phyloP scores from a whole-genome alignment of 2,113 vertebrate species.

The Cyprinodon brontotheroides region DNA sequence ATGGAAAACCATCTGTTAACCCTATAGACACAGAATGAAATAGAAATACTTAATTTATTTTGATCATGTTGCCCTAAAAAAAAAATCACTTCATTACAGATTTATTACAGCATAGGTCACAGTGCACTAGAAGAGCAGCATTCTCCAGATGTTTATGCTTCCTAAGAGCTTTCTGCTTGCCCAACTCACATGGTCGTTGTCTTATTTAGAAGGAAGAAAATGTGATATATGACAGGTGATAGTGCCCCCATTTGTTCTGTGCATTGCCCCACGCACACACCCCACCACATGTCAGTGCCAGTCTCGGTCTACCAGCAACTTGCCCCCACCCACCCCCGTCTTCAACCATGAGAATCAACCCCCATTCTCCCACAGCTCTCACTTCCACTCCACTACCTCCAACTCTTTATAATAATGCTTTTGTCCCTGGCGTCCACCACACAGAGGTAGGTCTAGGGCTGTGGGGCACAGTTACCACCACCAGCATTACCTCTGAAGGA shows the following conservation, averaged over 20 bases:
- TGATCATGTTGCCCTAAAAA: conserved; percentile 80
- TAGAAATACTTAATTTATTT: conserved; percentile 78
- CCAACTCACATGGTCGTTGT: conserved; percentile 68
- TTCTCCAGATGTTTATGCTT: conserved; percentile 78
- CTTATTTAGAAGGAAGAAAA: conserved; percentile 74
- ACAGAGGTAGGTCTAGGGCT: conserved; percentile 60
- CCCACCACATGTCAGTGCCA: conserved; percentile 74
- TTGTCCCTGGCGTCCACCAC: conserved; percentile 48
- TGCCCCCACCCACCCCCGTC: conserved; percentile 16
- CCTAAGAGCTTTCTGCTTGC: conserved; percentile 73
- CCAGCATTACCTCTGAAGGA: conserved; percentile 73
- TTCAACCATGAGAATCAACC: conserved; percentile 23
- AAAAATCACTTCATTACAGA: conserved; percentile 72
- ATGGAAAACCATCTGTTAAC: background rate
- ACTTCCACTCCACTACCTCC: conserved; percentile 29
- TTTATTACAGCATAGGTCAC: conserved; percentile 74
- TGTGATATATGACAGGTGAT: conserved; percentile 74
- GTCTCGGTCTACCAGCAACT: conserved; percentile 68
- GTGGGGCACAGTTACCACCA: conserved; percentile 67
- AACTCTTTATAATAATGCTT: conserved; percentile 51
- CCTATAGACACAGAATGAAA: background rate
- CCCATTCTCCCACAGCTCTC: background rate
- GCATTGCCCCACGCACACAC: conserved; percentile 70
- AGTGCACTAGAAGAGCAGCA: conserved; percentile 68
- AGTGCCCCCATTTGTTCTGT: conserved; percentile 75